These are phyloP conservation scores for Heliothis peltigera DNA, from an alignment of 2,888 invertebrate species.

Conservation along the genomic window DNA sequence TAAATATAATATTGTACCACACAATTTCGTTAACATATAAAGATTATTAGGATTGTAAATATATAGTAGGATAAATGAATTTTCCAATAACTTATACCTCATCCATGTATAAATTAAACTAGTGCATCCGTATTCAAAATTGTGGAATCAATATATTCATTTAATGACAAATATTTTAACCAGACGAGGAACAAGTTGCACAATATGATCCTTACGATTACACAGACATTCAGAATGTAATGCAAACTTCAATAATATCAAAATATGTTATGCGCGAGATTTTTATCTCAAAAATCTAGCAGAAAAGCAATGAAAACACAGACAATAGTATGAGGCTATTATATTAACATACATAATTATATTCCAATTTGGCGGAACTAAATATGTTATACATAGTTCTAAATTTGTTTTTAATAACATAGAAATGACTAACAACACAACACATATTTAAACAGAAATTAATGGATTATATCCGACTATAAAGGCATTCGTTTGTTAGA, in stretches of 20 bases:
- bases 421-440: conserved; percentile 39
- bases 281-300: conserved; percentile 17
- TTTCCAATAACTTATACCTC: conserved; percentile 58
- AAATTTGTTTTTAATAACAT: conserved; percentile 12
- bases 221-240: conserved; percentile 48
- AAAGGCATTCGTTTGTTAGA: conserved; percentile 51
- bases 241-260: conserved; percentile 27
- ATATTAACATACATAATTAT: conserved; percentile 34
- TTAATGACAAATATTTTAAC: conserved; percentile 39
- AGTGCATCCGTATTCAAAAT: conserved; percentile 40
- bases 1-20: conserved; percentile 80
- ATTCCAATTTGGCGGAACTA: conserved; percentile 25
- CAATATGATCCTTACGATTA: conserved; percentile 52
- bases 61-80: conserved; percentile 48
- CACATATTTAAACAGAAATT: conserved; percentile 32
- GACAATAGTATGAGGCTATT: conserved; percentile 34
- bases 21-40: conserved; percentile 65
- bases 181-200: conserved; percentile 66
- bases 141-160: conserved; percentile 49
- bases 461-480: conserved; percentile 53
- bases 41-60: conserved; percentile 57
- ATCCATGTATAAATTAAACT: conserved; percentile 46
- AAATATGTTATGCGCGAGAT: conserved; percentile 29
- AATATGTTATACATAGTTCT: conserved; percentile 35
- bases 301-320: conserved; percentile 38